Evolutionary conservation across 2,888 invertebrate genomes (phyloP), one percentile per base, ranked within the genome.

Genomic region (Taenaris catops): DNA sequence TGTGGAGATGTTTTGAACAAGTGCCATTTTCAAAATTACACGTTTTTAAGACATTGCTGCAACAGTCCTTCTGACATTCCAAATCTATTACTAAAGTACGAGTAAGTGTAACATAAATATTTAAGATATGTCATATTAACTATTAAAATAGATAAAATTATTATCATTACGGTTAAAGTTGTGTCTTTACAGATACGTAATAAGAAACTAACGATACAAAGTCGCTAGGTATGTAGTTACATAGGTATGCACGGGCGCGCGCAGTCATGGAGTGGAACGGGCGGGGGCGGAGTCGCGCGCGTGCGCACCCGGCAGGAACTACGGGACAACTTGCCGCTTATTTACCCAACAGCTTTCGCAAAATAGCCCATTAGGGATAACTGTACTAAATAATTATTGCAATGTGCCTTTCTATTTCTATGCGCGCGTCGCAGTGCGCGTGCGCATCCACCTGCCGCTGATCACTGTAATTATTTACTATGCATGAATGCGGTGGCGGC

Each of bases 361-460:
- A 84, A 84, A 80, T 71, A 78, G 59, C 81, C 83, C 76, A 86
- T 86, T 86, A 86, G 66, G 71, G 76, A 68, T 86, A 86, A 86
- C 86, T 80, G 86, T 86, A 83, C 76, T 74, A 78, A 84, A 86
- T 84, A 86, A 86, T 86, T 84, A 80, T 74, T 81, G 86, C 86
- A 84, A 86, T 83, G 83, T 83, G 86, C 69, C 80, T 84, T 81
- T 83, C 86, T 86, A 83, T 84, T 78, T 78, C 86, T 84, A 86
- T 81, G 79, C 69, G 52, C 53, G 46, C 46, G 49, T 51, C 51
- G 53, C 50, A 43, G 41, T 52, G 72, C 78, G 78, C 79, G 79
- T 75, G 79, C 76, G 70, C 55, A 49, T 68, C 65, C 84, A 84
- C 84, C 84, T 84, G 84, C 81, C 78, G 59, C 57, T 73, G 84